Evolutionary conservation across 2,888 invertebrate genomes (phyloP), one percentile per base, ranked within the genome.

Genomic region (Nomada ruficornis): DNA sequence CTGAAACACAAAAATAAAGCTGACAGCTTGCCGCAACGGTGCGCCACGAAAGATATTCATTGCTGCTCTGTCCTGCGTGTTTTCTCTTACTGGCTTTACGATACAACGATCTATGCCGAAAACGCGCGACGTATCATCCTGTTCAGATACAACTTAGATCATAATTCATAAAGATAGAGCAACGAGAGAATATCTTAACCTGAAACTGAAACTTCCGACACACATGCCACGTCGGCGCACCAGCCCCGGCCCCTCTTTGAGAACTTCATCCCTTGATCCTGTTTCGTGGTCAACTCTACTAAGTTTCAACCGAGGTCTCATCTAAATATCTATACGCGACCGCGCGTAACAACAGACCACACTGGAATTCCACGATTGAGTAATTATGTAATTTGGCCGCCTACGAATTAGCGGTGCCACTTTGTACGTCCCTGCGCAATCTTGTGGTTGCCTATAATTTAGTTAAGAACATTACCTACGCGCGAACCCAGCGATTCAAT

Each of bases 241-340:
- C 57, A 59, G 26, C 47, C 62, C 42, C 42, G 54, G 64, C 69
- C 67, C 54, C 80, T 55, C 82, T 86, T 86, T 86, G 87, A 82
- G 76, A 87, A 79, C 59, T 82, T 77, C 67, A 70, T 57, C 74
- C 78, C 80, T 86, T 80, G 87, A 85, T 87, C 69, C 83, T 77
- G 57, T 77, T 82, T 75, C 64, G 86, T 69, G 86, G 84, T 86
- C 87, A 82, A 78, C 84, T 77, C 77, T 36, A 59, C 85, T 29
- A 85, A 87, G 83, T 87, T 86, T 63, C 85, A 64, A 36, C 75
- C 73, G 59, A 59, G 59, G 47, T 67, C 76, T 77, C 85, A 80
- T 86, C 85, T 85, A 83, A 86, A 85, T 87, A 83, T 85, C 83
- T 67, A 55, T 60, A 60, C 60, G 54, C 62, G 36, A 11, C 47